Base-by-base conservation (phyloP, 2,113 vertebrate genomes). In the Hippocampus abdominalis region DNA sequence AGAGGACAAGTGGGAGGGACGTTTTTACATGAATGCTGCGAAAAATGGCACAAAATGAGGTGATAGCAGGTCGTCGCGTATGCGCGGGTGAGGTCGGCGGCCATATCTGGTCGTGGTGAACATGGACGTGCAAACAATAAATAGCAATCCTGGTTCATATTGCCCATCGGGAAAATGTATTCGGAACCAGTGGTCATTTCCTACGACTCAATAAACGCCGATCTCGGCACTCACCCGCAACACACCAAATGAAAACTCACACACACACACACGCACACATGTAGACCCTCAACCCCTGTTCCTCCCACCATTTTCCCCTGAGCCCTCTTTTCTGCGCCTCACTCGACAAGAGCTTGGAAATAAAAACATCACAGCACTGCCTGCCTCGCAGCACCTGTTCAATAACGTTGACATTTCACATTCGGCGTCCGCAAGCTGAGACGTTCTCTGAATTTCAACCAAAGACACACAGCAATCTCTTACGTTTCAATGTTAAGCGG, bases 391-490 rank as follows among this genome's bases (percentile, higher is more conserved):
- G 91, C 88, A 89, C 91, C 90, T 89, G 89, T 91, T 92, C 89
- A 91, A 92, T 92, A 92, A 90, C 90, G 89, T 80, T 91, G 91
- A 92, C 90, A 92, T 92, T 90, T 92, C 87, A 87, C 88, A 91
- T 90, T 91, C 86, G 86, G 83, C 76, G 87, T 86, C 78, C 74
- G 70, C 81, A 72, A 82, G 84, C 75, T 32, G 57, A 79, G 81
- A 85, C 83, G 77, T 82, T 86, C 86, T 64, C 77, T 72, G 74
- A 86, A 72, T 79, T 87, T 82, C 87, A 75, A 77, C 79, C 82
- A 87, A 82, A 80, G 67, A 66, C 68, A 80, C 84, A 87, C 59
- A 18, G 36, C 59, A 20, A 61, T 61, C 59, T 61, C 32, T 32
- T 10, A 36, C 18, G 78, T 80, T 65, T 73, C 72, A 76, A 81